These are phyloP conservation scores for Platyscapa corneri DNA, from an alignment of 1,140 invertebrate genomes.

Conservation along the genomic window DNA sequence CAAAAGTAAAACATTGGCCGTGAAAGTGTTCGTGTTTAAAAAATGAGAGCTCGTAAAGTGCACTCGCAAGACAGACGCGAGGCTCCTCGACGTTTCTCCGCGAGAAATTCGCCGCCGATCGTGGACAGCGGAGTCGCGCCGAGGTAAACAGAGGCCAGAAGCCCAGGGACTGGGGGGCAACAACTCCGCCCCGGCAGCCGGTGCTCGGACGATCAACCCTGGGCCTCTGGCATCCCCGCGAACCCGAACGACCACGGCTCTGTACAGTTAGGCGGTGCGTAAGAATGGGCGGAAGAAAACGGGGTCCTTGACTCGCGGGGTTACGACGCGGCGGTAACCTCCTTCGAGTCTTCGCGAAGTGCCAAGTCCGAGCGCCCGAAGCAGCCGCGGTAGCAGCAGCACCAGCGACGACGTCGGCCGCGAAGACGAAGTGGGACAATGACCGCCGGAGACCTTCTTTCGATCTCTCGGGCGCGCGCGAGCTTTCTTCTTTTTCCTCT, in stretches of 20 bases:
- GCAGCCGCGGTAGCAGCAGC: not conserved
- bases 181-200: not conserved
- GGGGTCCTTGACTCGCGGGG: not conserved
- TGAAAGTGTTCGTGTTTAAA: not conserved
- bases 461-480: slow-evolving; percentile 48
- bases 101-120: not conserved
- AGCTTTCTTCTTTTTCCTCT: slow-evolving; percentile 48
- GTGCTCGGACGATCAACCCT: not conserved
- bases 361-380: not conserved
- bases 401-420: slow-evolving; percentile 12
- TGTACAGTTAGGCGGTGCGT: not conserved
- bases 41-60: not conserved
- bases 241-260: not conserved
- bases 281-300: not conserved
- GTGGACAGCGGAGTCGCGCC: too few relatives aligned
- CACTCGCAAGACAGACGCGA: too few relatives aligned
- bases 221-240: not conserved
- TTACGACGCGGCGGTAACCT: slow-evolving; percentile 19
- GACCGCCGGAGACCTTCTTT: slow-evolving; percentile 75
- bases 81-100: not conserved
- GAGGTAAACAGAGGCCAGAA: not conserved
- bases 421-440: slow-evolving; percentile 70
- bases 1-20: not conserved
- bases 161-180: not conserved
- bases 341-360: slow-evolving; percentile 12